phyloP scores from a whole-genome alignment of 2,113 vertebrate species.

The Gallinago media region DNA sequence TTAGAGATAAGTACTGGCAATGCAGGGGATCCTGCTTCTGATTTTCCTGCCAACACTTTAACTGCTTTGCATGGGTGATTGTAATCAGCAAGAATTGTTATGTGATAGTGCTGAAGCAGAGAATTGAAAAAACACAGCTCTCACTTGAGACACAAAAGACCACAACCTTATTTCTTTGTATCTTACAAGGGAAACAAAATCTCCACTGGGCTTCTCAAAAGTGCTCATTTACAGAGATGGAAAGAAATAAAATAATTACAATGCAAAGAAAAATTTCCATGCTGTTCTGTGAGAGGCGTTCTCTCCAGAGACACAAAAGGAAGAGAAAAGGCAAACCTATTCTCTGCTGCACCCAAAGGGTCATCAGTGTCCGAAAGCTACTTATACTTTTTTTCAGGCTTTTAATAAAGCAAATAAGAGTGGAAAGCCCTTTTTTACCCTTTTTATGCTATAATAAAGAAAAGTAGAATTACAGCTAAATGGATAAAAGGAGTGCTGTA shows the following conservation, averaged over 20 bases:
- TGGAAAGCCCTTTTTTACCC: not conserved
- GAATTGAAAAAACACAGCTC: constrained; percentile 4
- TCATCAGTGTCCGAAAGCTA: not conserved
- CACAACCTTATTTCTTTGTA: not conserved
- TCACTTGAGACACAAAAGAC: not conserved
- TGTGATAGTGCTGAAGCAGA: constrained; percentile 11
- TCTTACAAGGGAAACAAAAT: not conserved
- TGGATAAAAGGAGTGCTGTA: not conserved
- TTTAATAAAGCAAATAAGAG: not conserved
- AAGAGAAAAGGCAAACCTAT: not conserved
- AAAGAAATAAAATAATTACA: constrained; percentile 32
- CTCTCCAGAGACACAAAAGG: not conserved
- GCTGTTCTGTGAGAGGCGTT: not conserved
- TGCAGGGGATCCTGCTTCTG: not conserved
- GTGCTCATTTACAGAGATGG: not conserved
- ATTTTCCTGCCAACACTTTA: constrained; percentile 26
- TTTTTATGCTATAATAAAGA: not conserved
- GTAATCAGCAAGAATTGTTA: constrained; percentile 32
- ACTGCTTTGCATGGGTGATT: constrained; percentile 14
- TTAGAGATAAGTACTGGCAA: not conserved
- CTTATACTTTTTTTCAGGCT: not conserved
- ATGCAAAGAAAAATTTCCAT: not conserved
- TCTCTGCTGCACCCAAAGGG: not conserved
- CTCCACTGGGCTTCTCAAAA: not conserved
- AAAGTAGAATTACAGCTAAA: not conserved